Percentiles rank a stretch among this genome's conserved stretches.
phyloP scores from a whole-genome alignment of 2,797 vertebrate species.

The Prionace glauca region DNA sequence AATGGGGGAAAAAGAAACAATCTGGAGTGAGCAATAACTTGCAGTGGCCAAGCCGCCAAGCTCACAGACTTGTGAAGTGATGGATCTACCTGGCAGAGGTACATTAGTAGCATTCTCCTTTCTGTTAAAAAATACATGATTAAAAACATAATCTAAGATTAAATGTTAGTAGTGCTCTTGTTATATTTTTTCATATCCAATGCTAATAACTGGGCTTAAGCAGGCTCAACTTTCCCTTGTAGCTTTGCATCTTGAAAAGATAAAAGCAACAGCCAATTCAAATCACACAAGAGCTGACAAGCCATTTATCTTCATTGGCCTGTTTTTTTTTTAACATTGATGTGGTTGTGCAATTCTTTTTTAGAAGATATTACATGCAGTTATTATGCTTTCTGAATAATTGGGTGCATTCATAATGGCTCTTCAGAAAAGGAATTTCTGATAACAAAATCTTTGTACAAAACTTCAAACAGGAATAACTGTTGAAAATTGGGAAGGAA shows the following conservation, averaged over 20 bases:
- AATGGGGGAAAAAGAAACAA: neutral
- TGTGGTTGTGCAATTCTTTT: constrained; percentile 8
- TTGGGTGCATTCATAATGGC: neutral
- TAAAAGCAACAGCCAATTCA: constrained; percentile 30
- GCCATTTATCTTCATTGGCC: constrained; percentile 35
- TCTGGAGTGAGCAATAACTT: neutral
- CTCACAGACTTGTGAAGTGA: neutral
- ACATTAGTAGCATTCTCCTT: neutral
- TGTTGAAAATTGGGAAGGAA: neutral
- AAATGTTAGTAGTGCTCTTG: too few relatives aligned
- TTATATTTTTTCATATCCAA: constrained; percentile 9
- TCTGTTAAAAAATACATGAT: neutral
- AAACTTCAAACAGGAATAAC: neutral
- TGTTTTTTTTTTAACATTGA: constrained; percentile 2
- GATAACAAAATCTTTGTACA: neutral
- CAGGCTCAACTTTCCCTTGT: neutral
- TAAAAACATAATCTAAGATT: neutral
- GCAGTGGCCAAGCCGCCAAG: neutral
- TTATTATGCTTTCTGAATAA: constrained; percentile 20
- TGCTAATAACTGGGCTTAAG: constrained; percentile 3
- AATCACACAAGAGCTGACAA: constrained; percentile 27
- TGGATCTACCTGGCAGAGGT: neutral
- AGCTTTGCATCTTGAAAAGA: constrained; percentile 21
- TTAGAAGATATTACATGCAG: constrained; percentile 16
- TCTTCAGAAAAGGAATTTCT: neutral